Evolutionary conservation across 2,797 vertebrate species (phyloP).

Genomic region (Sebastes trivittatus): DNA sequence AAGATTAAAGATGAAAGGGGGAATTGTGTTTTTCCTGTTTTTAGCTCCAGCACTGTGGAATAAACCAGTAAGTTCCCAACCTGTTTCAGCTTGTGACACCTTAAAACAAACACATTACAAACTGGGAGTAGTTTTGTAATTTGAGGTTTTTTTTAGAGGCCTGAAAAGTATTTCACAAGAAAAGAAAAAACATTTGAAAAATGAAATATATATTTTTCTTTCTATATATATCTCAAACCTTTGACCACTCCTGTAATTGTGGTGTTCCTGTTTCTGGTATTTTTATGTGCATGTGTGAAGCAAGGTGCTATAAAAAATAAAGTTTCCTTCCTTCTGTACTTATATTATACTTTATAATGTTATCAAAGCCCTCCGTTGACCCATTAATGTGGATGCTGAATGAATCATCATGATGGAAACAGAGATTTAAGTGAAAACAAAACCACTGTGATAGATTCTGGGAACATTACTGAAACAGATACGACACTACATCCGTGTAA

Average conservation of each 20-base stretch:
- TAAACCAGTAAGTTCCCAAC: not conserved
- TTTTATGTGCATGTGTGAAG: not conserved
- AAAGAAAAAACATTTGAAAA: not conserved
- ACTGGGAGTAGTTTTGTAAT: not conserved
- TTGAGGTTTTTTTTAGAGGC: not conserved
- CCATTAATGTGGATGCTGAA: not conserved
- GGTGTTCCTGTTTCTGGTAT: not conserved
- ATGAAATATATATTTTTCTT: not conserved
- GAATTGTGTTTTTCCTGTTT: not conserved
- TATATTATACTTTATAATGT: not conserved
- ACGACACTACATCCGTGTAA: conserved; percentile 48
- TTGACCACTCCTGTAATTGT: not conserved
- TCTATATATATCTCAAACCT: not conserved
- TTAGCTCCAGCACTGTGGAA: not conserved
- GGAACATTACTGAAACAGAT: not conserved
- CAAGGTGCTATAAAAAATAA: not conserved
- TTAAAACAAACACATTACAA: not conserved
- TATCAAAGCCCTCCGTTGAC: not conserved
- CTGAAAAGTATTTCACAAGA: not conserved
- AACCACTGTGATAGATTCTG: not conserved
- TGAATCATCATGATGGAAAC: not conserved
- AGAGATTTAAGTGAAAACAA: not conserved
- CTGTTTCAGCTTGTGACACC: not conserved
- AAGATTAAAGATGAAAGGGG: not conserved
- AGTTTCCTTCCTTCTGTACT: not conserved